Conservation (phyloP, 2,888 invertebrate genomes). For the Lasioglossum lativentre region DNA sequence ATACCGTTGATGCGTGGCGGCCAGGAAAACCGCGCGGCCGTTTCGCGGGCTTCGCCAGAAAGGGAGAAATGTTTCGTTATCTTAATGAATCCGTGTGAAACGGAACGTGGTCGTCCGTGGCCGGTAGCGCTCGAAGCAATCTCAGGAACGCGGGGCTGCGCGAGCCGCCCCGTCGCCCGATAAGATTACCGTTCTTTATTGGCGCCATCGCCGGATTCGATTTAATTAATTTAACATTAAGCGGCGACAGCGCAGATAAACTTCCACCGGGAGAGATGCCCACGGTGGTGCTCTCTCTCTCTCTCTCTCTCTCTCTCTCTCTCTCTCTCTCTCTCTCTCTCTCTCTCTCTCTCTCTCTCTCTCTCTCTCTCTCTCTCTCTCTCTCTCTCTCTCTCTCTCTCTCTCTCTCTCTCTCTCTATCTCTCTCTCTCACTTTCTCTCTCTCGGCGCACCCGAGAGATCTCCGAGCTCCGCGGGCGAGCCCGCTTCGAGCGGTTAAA, state of each 20-base stretch:
- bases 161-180: conserved; percentile 33
- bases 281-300: background rate
- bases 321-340: too few relatives aligned
- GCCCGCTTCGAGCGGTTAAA: background rate
- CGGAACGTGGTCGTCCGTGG: conserved; percentile 18
- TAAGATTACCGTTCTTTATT: conserved; percentile 54
- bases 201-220: conserved; percentile 29
- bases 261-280: background rate
- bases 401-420: too few relatives aligned
- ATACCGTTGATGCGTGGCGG: conserved; percentile 18
- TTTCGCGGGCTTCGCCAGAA: background rate
- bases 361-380: too few relatives aligned
- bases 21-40: background rate
- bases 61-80: conserved; percentile 52
- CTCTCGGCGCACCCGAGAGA: background rate
- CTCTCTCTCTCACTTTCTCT: too few relatives aligned
- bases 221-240: conserved; percentile 60
- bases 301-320: too few relatives aligned
- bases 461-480: background rate
- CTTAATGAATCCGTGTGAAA: conserved; percentile 60
- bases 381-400: too few relatives aligned
- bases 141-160: conserved; percentile 27
- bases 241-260: conserved; percentile 36
- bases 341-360: too few relatives aligned
- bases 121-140: conserved; percentile 28